Percentiles rank a stretch among this genome's conserved stretches.
Evolutionary conservation across 2,797 vertebrate species (phyloP).

Genomic region (Meda fulgida): DNA sequence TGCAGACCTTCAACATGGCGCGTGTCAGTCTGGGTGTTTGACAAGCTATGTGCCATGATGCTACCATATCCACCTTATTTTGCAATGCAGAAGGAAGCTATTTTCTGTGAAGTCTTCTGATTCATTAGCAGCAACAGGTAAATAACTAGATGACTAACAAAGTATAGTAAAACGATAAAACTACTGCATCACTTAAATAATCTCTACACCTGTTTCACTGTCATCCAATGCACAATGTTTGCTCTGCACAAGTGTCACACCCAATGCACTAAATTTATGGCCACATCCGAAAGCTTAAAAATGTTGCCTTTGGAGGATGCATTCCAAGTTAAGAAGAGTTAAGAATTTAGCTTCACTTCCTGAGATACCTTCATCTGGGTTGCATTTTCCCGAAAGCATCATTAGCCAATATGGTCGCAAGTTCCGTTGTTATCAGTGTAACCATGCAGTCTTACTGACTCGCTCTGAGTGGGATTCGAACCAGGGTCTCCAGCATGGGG

Average conservation of each 20-base stretch:
- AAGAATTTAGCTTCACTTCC: too few relatives aligned
- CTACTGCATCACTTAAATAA: too few relatives aligned
- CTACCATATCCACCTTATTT: neutral
- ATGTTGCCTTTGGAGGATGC: neutral
- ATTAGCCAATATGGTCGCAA: neutral
- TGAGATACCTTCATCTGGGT: neutral
- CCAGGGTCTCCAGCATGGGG: too few relatives aligned
- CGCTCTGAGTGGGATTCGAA: too few relatives aligned
- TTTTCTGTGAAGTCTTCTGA: neutral
- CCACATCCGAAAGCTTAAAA: too few relatives aligned
- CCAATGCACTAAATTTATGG: too few relatives aligned
- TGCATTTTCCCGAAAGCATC: neutral
- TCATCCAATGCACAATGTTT: too few relatives aligned
- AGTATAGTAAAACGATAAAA: neutral
- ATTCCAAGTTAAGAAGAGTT: neutral
- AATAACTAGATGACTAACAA: neutral
- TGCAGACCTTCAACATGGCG: neutral
- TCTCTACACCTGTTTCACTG: too few relatives aligned
- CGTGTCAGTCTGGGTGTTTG: slow-evolving; percentile 23
- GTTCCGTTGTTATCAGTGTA: neutral
- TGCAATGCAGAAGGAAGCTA: neutral
- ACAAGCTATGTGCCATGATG: neutral
- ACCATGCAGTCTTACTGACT: too few relatives aligned
- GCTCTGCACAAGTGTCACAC: too few relatives aligned
- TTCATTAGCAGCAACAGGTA: neutral